Percentiles rank a stretch among this genome's conserved stretches.
phyloP scores from a whole-genome alignment of 2,113 vertebrate species.

The Seriola rivoliana region DNA sequence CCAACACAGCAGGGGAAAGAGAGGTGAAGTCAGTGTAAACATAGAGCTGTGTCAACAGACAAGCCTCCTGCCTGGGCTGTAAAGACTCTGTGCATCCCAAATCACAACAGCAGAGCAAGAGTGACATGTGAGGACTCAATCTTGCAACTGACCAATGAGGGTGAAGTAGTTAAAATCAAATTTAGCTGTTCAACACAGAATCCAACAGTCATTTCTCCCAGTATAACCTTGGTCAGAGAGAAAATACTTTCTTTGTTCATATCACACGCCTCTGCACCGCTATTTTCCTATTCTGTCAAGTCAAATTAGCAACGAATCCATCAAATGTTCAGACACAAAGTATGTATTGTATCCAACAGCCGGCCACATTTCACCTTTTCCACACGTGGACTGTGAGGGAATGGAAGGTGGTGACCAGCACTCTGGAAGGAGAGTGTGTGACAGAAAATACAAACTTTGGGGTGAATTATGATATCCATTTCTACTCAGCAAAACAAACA shows the following conservation, averaged over 20 bases:
- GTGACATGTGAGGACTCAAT: conserved; percentile 35
- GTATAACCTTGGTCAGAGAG: neutral
- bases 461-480: conserved; percentile 6
- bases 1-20: conserved; percentile 52
- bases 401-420: conserved; percentile 56
- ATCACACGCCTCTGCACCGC: conserved; percentile 19
- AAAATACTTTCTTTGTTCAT: conserved; percentile 56
- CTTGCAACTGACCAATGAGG: neutral
- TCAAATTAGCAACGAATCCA: conserved; percentile 59
- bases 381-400: conserved; percentile 48
- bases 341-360: conserved; percentile 55
- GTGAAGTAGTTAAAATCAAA: neutral
- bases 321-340: conserved; percentile 52
- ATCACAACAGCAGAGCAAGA: conserved; percentile 41
- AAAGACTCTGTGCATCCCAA: conserved; percentile 18
- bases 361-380: conserved; percentile 63
- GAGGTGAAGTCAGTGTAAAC: conserved; percentile 59
- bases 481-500: conserved; percentile 18
- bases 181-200: conserved; percentile 7
- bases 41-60: conserved; percentile 66
- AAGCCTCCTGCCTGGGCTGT: conserved; percentile 43
- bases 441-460: conserved; percentile 8
- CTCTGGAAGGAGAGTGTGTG: conserved; percentile 11
- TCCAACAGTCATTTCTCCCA: neutral
- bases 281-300: conserved; percentile 62